Conservation (phyloP, 37 sponge, comb jelly and placozoan genomes). For the Trichoplax adhaerens region DNA sequence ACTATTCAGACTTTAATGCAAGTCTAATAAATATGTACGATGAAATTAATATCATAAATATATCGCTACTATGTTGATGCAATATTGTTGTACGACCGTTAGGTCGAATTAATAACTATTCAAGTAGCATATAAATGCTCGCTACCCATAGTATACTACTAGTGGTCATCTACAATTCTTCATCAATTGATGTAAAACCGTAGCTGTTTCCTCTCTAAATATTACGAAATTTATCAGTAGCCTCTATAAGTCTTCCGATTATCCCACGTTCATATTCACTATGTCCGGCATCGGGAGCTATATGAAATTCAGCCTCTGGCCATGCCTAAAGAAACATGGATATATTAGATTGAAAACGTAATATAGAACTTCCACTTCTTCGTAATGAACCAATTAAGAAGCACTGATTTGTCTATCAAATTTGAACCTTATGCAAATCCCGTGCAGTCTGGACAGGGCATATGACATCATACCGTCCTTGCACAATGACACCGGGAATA, state of each 20-base stretch:
- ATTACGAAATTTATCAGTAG: constrained; percentile 26
- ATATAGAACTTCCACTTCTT: neutral
- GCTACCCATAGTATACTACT: too few relatives aligned
- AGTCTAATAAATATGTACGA: too few relatives aligned
- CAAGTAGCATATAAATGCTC: too few relatives aligned
- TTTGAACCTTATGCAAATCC: constrained; percentile 32
- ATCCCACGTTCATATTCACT: constrained; percentile 17
- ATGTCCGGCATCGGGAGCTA: constrained; percentile 32
- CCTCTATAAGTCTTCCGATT: constrained; percentile 10
- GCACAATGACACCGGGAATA: constrained; percentile 37
- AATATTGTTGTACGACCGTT: too few relatives aligned
- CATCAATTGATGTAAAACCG: too few relatives aligned
- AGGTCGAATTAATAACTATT: too few relatives aligned
- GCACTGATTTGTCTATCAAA: neutral
- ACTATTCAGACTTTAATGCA: too few relatives aligned
- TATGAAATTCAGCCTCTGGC: constrained; percentile 36
- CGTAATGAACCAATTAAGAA: neutral
- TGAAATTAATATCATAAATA: too few relatives aligned
- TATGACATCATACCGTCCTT: constrained; percentile 46
- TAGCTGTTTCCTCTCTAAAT: neutral
- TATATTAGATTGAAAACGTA: neutral
- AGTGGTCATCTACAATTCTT: too few relatives aligned
- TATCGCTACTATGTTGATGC: too few relatives aligned
- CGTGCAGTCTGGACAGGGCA: constrained; percentile 41
- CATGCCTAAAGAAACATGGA: constrained; percentile 10